Evolutionary conservation across 2,113 vertebrate species (phyloP).

Genomic region (Brachypodius melanocephalos): DNA sequence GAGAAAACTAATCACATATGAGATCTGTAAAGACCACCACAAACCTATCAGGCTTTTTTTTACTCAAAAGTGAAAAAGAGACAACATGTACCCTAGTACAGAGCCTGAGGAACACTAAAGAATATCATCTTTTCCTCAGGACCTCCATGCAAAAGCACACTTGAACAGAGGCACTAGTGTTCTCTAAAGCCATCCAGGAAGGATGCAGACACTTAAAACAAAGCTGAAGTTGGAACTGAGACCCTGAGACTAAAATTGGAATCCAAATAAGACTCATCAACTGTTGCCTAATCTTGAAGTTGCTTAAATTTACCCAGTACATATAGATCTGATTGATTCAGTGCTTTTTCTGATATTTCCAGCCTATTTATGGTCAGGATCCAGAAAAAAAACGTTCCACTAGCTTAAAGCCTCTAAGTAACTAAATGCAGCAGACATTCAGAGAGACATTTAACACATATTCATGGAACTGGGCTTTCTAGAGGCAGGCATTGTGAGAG

Average conservation of each 20-base stretch:
- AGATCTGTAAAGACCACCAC: conserved; percentile 34
- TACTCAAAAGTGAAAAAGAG: not conserved
- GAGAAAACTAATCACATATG: conserved; percentile 15
- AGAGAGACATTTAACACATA: not conserved
- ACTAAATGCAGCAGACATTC: not conserved
- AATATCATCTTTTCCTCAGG: not conserved
- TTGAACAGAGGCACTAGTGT: not conserved
- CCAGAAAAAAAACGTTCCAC: not conserved
- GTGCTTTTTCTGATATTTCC: not conserved
- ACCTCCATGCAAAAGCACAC: not conserved
- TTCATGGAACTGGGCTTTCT: not conserved
- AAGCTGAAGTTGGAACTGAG: not conserved
- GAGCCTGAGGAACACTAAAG: not conserved
- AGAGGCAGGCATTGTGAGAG: not conserved
- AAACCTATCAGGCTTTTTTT: not conserved
- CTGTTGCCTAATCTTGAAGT: not conserved
- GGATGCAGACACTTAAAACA: not conserved
- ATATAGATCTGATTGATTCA: not conserved
- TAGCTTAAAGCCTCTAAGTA: not conserved
- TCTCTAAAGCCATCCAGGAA: not conserved
- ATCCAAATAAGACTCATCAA: not conserved
- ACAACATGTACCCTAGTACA: not conserved
- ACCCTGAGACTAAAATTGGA: not conserved
- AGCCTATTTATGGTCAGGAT: not conserved
- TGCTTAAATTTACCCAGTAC: not conserved